phyloP scores from a whole-genome alignment of 2,888 invertebrate genomes.

The Rhyacophila evoluta region DNA sequence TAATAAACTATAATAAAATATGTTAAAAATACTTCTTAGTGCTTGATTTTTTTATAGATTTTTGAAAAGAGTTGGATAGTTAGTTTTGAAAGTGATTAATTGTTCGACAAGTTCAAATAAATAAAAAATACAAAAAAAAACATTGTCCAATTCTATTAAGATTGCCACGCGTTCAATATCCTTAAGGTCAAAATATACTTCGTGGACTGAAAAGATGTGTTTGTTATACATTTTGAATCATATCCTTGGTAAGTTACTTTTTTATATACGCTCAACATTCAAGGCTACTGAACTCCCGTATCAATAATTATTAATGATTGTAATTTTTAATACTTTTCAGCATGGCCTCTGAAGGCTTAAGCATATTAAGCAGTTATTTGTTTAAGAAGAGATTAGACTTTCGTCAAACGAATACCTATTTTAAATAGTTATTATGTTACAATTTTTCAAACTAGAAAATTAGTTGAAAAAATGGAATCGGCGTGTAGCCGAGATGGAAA shows the following conservation, averaged over 20 bases:
- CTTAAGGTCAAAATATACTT: neutral
- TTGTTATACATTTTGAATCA: neutral
- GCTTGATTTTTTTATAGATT: too few species aligned
- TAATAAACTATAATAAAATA: too few species aligned
- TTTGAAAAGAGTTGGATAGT: too few species aligned
- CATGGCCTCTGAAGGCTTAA: neutral
- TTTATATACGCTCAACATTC: neutral
- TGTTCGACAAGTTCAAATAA: neutral
- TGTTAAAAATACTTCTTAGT: too few species aligned
- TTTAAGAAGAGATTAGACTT: neutral
- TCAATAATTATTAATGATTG: slow-evolving; percentile 3
- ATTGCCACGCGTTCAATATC: neutral
- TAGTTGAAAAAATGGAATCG: too few species aligned
- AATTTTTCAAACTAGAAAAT: too few species aligned
- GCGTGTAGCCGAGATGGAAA: too few species aligned
- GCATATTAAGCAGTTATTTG: neutral
- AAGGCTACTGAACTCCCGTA: neutral
- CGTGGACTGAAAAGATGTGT: neutral
- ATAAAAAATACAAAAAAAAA: neutral
- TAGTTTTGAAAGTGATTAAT: neutral
- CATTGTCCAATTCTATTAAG: neutral
- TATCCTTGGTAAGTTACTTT: neutral
- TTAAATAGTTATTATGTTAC: too few species aligned
- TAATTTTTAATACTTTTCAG: neutral
- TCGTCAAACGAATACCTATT: too few species aligned